These are phyloP conservation scores for Maniola hyperantus DNA, from an alignment of 2,888 invertebrate genomes.

Conservation along the genomic window DNA sequence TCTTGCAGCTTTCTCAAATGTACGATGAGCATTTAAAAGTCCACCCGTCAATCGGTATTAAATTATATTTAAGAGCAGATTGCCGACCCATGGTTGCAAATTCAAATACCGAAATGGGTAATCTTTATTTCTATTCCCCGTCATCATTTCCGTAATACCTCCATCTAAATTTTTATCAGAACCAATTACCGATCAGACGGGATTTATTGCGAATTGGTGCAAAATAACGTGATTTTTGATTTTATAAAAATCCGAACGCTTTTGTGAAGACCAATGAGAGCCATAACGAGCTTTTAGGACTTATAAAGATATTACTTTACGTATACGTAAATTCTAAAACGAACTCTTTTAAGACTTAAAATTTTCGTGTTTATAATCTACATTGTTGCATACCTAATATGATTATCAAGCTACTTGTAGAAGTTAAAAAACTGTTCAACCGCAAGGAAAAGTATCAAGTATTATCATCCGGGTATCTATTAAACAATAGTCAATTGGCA, in stretches of 20 bases:
- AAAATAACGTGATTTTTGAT: constrained; percentile 31
- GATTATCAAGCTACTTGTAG: too few species aligned
- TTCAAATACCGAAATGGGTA: constrained; percentile 49
- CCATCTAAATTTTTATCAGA: constrained; percentile 61
- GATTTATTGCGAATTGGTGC: constrained; percentile 36
- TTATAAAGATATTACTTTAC: background rate
- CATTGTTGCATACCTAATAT: too few species aligned
- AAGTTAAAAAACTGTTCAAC: too few species aligned
- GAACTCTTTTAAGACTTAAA: too few species aligned
- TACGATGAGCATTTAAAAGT: too few species aligned
- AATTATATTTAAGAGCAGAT: constrained; percentile 32
- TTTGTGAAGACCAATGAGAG: constrained; percentile 21
- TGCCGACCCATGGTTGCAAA: constrained; percentile 19
- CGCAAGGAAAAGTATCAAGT: too few species aligned
- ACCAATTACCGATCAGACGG: constrained; percentile 52
- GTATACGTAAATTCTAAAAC: too few species aligned
- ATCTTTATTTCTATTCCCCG: constrained; percentile 58
- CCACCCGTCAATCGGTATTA: too few species aligned
- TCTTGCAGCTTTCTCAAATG: too few species aligned
- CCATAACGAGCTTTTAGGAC: constrained; percentile 1
- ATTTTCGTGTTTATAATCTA: too few species aligned
- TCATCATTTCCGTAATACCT: constrained; percentile 58
- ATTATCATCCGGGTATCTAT: too few species aligned
- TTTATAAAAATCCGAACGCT: constrained; percentile 24
- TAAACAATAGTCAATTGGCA: too few species aligned